Evolutionary conservation across 1,140 invertebrate species (phyloP).

Genomic region (Drosophila melanogaster): Release_6_plus_ISO1_MT NC_004354.4:10769501-10770000

Average conservation of each 20-base stretch:
- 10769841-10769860: constrained; percentile 98
- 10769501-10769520: constrained; percentile 94
- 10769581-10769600: constrained; percentile 92
- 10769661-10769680: constrained; percentile 93
- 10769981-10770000: constrained; percentile 88
- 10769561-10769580: constrained; percentile 91
- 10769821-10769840: constrained; percentile 97
- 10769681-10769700: constrained; percentile 91
- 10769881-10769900: constrained; percentile 95
- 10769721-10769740: constrained; percentile 96
- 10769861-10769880: constrained; percentile 97
- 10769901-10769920: constrained; percentile 98
- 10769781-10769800: constrained; percentile 96
- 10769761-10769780: constrained; percentile 93
- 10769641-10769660: constrained; percentile 93
- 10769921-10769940: constrained; percentile 96
- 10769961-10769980: constrained; percentile 97
- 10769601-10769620: constrained; percentile 94
- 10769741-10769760: constrained; percentile 90
- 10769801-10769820: constrained; percentile 98
- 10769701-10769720: constrained; percentile 88
- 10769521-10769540: constrained; percentile 93
- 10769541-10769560: constrained; percentile 97
- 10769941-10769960: constrained; percentile 94
- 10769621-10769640: constrained; percentile 91